phyloP scores from a whole-genome alignment of 2,113 vertebrate species.

The Aythya baeri region DNA sequence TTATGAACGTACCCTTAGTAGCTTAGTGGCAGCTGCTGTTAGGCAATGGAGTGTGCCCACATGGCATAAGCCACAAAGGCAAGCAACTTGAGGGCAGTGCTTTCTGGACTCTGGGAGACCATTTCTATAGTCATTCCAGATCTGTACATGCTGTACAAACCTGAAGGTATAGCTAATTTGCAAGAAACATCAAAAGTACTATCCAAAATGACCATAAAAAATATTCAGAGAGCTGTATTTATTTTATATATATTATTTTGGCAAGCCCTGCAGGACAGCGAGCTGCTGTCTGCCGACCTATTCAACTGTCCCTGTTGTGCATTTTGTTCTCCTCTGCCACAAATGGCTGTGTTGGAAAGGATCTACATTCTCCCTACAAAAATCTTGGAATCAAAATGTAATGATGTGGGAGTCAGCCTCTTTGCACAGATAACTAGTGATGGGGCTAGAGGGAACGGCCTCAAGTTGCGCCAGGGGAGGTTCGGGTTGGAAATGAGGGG shows the following conservation, averaged over 20 bases:
- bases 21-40: neutral
- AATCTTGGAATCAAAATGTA: neutral
- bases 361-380: neutral
- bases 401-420: too few relatives aligned
- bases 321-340: neutral
- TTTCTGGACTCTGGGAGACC: neutral
- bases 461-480: too few relatives aligned
- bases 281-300: neutral
- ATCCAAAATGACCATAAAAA: neutral
- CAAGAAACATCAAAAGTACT: neutral
- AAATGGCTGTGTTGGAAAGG: neutral
- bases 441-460: too few relatives aligned
- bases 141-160: too few relatives aligned
- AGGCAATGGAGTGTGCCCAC: fast-evolving
- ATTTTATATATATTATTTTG: too few relatives aligned
- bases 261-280: fast-evolving
- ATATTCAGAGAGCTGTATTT: fast-evolving
- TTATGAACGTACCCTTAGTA: neutral
- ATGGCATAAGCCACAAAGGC: neutral
- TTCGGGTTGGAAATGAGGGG: too few relatives aligned
- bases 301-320: neutral
- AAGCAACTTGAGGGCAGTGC: neutral
- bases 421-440: too few relatives aligned
- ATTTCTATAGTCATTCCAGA: too few relatives aligned
- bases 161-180: neutral